These are phyloP conservation scores for Athalia cordata DNA, from an alignment of 2,888 invertebrate genomes.

Conservation along the genomic window DNA sequence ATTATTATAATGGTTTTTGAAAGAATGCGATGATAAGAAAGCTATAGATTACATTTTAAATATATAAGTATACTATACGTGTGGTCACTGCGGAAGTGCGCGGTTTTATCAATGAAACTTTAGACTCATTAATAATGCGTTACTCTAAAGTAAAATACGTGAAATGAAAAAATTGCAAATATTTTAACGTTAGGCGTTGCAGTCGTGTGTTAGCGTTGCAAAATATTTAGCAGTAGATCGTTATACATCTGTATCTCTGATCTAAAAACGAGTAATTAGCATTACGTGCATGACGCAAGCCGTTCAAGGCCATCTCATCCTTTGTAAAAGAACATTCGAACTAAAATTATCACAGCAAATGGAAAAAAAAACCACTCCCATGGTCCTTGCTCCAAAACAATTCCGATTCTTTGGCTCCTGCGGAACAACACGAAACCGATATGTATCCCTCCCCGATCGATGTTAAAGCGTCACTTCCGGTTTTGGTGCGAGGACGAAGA, in stretches of 20 bases:
- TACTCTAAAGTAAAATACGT: neutral
- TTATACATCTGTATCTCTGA: too few relatives aligned
- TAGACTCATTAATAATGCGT: neutral
- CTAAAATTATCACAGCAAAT: neutral
- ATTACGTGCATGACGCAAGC: neutral
- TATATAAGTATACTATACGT: too few relatives aligned
- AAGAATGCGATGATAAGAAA: neutral
- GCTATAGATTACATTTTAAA: neutral
- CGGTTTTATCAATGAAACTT: conserved; percentile 17
- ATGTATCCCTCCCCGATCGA: neutral
- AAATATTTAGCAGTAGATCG: neutral
- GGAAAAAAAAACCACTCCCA: neutral
- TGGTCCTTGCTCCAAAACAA: neutral
- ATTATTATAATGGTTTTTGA: too few relatives aligned
- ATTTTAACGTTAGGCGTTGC: too few relatives aligned
- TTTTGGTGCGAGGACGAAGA: neutral
- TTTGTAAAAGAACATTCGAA: neutral
- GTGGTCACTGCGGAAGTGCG: neutral
- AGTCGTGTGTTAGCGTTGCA: neutral
- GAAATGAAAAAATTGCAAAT: too few relatives aligned
- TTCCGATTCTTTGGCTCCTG: neutral
- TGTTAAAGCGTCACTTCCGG: conserved; percentile 22
- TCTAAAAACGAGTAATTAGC: conserved; percentile 4
- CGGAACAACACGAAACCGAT: neutral
- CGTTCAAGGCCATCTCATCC: conserved; percentile 22